Evolutionary conservation across 2,797 vertebrate genomes (phyloP).

Genomic region (Botia almorhae): DNA sequence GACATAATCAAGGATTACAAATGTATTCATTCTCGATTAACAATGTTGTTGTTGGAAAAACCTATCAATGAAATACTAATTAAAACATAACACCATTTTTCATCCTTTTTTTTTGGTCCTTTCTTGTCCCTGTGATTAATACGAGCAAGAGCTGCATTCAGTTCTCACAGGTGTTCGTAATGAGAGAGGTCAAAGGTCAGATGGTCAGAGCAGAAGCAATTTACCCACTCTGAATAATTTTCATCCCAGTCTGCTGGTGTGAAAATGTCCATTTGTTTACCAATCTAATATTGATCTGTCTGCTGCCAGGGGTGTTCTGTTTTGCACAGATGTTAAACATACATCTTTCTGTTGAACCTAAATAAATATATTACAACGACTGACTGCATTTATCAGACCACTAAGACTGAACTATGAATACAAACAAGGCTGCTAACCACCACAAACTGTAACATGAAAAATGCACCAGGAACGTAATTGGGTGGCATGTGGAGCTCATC

Average conservation of each 20-base stretch:
- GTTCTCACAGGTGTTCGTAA: conserved; percentile 60
- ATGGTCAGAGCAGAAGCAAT: conserved; percentile 53
- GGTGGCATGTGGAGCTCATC: conserved; percentile 49
- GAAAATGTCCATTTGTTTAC: conserved; percentile 73
- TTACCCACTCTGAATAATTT: conserved; percentile 56
- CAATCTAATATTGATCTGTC: conserved; percentile 77
- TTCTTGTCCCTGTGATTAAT: conserved; percentile 57
- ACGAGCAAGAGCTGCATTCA: conserved; percentile 43
- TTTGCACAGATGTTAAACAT: conserved; percentile 64
- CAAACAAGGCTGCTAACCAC: conserved; percentile 37
- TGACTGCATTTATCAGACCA: conserved; percentile 43
- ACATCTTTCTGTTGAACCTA: conserved; percentile 62
- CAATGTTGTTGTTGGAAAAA: not conserved
- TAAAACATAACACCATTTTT: conserved; percentile 13
- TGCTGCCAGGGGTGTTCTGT: conserved; percentile 66
- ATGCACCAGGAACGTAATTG: conserved; percentile 47
- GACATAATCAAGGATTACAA: not conserved
- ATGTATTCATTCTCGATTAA: too few species aligned
- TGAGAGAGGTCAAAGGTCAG: conserved; percentile 54
- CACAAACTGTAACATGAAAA: conserved; percentile 29
- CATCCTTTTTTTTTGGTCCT: not conserved
- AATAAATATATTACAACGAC: conserved; percentile 66
- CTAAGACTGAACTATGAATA: conserved; percentile 32
- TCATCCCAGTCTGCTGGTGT: conserved; percentile 59
- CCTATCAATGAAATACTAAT: conserved; percentile 6